phyloP scores from a whole-genome alignment of 2,888 invertebrate species.

The Clivina fossor region DNA sequence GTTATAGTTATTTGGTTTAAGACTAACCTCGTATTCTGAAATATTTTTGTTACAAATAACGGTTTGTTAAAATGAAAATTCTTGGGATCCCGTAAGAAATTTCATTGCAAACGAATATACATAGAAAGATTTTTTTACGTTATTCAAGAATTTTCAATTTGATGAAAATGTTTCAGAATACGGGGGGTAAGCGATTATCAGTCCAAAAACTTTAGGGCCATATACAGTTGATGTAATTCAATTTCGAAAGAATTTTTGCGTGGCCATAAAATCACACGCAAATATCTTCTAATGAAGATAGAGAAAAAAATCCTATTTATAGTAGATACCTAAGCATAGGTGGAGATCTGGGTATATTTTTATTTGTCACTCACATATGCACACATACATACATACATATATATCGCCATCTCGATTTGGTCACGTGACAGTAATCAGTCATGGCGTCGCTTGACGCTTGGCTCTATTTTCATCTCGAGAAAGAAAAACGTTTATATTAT shows the following conservation, averaged over 20 bases:
- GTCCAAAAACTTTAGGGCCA: no score
- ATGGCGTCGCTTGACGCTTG: conserved; percentile 41
- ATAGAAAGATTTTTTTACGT: no score
- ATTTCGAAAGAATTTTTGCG: neutral
- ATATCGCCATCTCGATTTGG: conserved; percentile 41
- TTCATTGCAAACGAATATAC: no score
- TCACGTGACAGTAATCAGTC: conserved; percentile 52
- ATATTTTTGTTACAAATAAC: no score
- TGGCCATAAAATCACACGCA: neutral
- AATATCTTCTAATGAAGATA: neutral
- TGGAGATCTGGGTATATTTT: conserved; percentile 32
- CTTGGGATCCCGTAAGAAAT: no score
- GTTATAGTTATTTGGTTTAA: no score
- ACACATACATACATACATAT: no score
- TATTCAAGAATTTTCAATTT: no score
- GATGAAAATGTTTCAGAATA: no score
- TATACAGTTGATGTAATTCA: neutral
- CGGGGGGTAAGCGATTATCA: no score
- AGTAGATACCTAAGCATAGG: neutral
- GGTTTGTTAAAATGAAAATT: no score
- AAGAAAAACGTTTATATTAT: conserved; percentile 3
- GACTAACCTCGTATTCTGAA: no score
- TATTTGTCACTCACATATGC: conserved; percentile 37
- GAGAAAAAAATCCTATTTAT: neutral
- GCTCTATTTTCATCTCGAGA: conserved; percentile 7